Base-by-base conservation (phyloP, 2,797 vertebrate species). In the Chrysocyon brachyurus region DNA sequence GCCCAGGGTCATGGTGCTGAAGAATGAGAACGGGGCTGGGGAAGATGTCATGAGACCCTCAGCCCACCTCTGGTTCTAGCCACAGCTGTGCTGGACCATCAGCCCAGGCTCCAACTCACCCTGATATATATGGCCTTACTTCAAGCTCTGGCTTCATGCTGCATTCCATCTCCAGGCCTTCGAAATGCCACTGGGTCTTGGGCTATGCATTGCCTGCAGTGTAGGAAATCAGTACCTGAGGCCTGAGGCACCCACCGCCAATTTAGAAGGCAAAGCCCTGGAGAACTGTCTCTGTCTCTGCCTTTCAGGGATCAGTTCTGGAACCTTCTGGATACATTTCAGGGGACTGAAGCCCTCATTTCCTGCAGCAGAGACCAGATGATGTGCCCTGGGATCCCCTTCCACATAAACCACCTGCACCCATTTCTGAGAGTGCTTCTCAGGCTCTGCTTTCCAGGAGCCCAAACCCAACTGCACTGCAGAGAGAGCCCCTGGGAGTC, bases 381-480 rank as follows among this genome's bases (percentile, higher is more conserved):
- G 22, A 16, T 19, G 33, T 11, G 4, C 33, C 59, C 2, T 22
- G 11, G 46, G 17, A 14, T 10, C 3, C 5, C 28, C 36, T 57
- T 24, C 15, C 61, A 66, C 11, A 28, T 28, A 57, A 85, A 15
- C 26, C 0, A 6, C 49, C 81, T 49, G 4, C 21, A 31, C 1
- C 26, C 36, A 33, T 5, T 46, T 46, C 40, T 46, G 40, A 46
- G 40, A 46, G 1, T 31, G 21, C 63, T 46, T n/a, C 57, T 33
- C 28, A 0, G 56, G 24, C 12, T 72, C 63, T 31, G 46, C 26
- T 14, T 84, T 31, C 77, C 4, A 31, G 73, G 31, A 81, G 3
- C 22, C 21, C 17, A 22, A 31, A 54, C 57, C 26, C 15, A 31
- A 22, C 28, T 1, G 0, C 33, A 4, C 26, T 0, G 0, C 5